Base-by-base conservation (phyloP, 2,113 vertebrate species). In the Romanogobio albipinnatus region DNA sequence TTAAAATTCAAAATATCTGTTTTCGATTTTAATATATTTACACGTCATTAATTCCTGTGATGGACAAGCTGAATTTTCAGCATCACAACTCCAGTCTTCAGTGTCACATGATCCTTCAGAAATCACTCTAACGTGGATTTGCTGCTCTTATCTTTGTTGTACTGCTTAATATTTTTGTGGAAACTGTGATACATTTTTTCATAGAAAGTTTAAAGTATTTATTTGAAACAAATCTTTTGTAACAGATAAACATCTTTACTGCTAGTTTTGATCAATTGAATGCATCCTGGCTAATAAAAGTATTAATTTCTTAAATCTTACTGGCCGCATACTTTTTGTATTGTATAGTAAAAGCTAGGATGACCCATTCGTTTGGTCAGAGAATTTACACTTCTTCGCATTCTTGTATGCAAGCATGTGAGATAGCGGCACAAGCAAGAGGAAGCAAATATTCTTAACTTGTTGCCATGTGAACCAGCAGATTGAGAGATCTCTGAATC, bases 401-500 rank as follows among this genome's bases (percentile, higher is more conserved):
- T 15, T 49, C 22, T 47, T 74, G 43, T 49, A 15, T 3, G 71
- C 70, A 74, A 39, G 22, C 24, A 7, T 68, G 64, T 19, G 13
- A 47, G n/a, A 47, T 51, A 8, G 24, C 29, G 24, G 45, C 29
- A 76, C 22, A 43, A 22, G 29, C 29, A 29, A 71, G 53, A 36
- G 0, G 64, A 85, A 17, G 33, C 33, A 78, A 61, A 13, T 81
- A 85, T 24, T 9, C 45, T 26, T 56, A 86, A 81, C 83, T 70
- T 71, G 90, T 92, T 93, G 90, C 92, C 91, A 92, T 92, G 89
- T 90, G 85, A 92, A 90, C 89, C 88, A 89, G 39, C 33, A 76
- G 49, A 29, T 8, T 53, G n/a, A 83, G 39, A 51, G 39, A 51
- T n/a, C 66, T 84, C 75, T 76, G 51, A 84, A 83, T 83, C 82